Evolutionary conservation across 2,797 vertebrate genomes (phyloP), one percentile per base, ranked within the genome.

Genomic region (Atherinosoma microstoma): DNA sequence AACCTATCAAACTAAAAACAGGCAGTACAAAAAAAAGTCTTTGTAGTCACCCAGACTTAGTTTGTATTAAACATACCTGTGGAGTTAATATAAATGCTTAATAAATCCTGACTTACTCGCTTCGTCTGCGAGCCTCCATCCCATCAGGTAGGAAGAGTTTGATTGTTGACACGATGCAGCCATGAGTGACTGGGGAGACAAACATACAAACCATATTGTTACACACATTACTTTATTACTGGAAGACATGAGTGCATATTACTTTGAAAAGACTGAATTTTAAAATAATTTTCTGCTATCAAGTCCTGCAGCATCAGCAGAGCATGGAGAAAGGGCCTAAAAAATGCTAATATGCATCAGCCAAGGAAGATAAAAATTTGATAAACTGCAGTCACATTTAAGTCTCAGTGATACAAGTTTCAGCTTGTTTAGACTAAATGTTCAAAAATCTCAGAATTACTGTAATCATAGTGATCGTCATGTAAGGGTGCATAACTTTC

Each of bases 141-240:
- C 98, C 98, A 94, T 99, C 98, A 86, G 98, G 98, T 89, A 99
- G 96, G 94, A 99, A 99, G 83, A 99, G 96, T 94, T 99, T 99
- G 94, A 99, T 95, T 85, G 97, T 96, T 75, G 98, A 99, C 91
- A 99, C 98, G 92, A 99, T 99, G 93, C 98, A 99, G 91, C 98
- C 98, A 95, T 99, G 98, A 87, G 98, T 99, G 88, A 99, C 98
- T 99, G 88, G 61, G 84, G 86, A 92, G 93, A 95, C 78, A 94
- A 4, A 76, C 32, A 66, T 3, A 73, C 12, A 84, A 47, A 9
- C 6, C 4, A 45, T 29, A 12, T 3, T 47, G 88, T 61, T 85
- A 47, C 15, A 7, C 8, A 32, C 35, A n/a, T 18, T 9, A 51
- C 4, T 24, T 54, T 22, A 34, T 16, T 59, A 38, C 15, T 18